Evolutionary conservation across 2,888 invertebrate species (phyloP), one percentile per base, ranked within the genome.

Genomic region (Vanessa cardui): DNA sequence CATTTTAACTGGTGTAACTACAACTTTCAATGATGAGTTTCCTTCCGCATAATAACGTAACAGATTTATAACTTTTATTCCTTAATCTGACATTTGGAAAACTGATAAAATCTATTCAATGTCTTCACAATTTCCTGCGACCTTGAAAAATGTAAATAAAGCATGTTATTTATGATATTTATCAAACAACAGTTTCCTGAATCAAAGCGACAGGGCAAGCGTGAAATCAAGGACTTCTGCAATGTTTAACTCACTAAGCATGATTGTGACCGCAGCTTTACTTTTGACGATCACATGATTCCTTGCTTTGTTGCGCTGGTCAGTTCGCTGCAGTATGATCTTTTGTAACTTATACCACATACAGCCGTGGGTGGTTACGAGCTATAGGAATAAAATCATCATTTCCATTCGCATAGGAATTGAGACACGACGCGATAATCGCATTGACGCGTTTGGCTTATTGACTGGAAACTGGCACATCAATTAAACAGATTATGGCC

Each of bases 371-470:
- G 87, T 84, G 86, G 88, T 77, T 77, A 82, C 76, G 75, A 74
- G 69, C 73, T 66, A 77, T 77, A 74, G 74, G 79, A 83, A 85
- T 86, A 86, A 81, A 80, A 81, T 80, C 78, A 77, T 77, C 78
- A 74, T 77, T 74, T 70, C 76, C 77, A 82, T 86, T 81, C 83
- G 83, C 82, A 85, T 85, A 81, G 79, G 80, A 82, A 84, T 83
- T 80, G 82, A 84, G 84, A 83, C 77, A 73, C 77, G 79, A 70
- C 67, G 68, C 68, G 63, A 72, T 75, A 73, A 77, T 73, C 73
- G 72, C 69, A 63, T 71, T 73, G 75, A 76, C 72, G 77, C 77
- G 74, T 74, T 72, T 67, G 71, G 68, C 73, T 75, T 74, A 72
- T 72, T 66, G 73, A 66, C 64, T 66, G 49, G 68, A 70, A 72